Base-by-base conservation (phyloP, 2,797 vertebrate species). In the Loris lydekkerianus region DNA sequence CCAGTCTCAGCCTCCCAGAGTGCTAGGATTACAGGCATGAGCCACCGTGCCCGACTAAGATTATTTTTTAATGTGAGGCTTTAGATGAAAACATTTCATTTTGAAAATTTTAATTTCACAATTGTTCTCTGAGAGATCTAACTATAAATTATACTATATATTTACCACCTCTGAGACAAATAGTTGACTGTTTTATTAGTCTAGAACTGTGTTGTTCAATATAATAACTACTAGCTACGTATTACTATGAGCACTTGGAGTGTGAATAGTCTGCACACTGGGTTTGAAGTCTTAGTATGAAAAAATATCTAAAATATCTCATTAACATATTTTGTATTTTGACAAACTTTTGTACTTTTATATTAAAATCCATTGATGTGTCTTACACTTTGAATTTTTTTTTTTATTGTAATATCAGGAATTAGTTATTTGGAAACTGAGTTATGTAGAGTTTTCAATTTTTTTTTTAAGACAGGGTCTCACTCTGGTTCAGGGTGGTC, bases 101-200 rank as follows among this genome's bases (percentile, higher is more conserved):
- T 93, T 95, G 76, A 91, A 91, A 83, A 31, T 91, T 80, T 88
- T 89, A 46, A 76, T 88, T n/a, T 92, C 7, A 76, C 31, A 94
- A 86, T 95, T 93, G 25, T 63, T 5, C 10, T 63, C 21, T 96
- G 37, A 92, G 63, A 61, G 27, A 27, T 27, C 37, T 10, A 69
- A 77, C 13, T 10, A n/a, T 82, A 69, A 20, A 21, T 82, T 63
- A 46, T 23, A 31, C 29, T 63, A 27, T 40, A 70, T 78, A 56
- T 11, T 72, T 76, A 81, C 10, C 56, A 82, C 65, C 61, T 72
- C 29, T 93, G 72, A 93, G 67, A 81, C 56, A 91, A 53, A 82
- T 58, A 81, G 56, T 29, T 85, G 84, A 63, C 34, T 84, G 0
- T 89, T 78, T 80, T 75, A 23, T 86, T 82, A 93, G 46, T 69